Evolutionary conservation across 2,888 invertebrate genomes (phyloP).

Genomic region (Portevinia maculata): DNA sequence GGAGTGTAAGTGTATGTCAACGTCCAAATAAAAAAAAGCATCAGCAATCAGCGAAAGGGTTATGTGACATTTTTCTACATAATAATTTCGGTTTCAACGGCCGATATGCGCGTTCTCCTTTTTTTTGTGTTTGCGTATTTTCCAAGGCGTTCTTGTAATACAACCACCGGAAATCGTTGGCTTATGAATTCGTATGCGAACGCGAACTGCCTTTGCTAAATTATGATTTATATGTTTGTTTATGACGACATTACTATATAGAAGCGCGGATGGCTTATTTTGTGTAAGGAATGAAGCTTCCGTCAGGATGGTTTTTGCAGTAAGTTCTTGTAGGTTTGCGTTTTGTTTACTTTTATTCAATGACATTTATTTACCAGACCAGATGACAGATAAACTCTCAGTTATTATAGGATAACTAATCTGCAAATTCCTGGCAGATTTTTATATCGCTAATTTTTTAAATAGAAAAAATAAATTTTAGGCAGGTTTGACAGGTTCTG

Average conservation of each 20-base stretch:
- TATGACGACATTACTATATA: conserved; percentile 1
- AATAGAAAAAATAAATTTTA: too few relatives aligned
- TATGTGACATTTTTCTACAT: conserved; percentile 13
- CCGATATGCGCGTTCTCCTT: conserved; percentile 23
- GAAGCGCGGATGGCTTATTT: neutral
- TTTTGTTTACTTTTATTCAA: too few relatives aligned
- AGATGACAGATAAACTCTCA: too few relatives aligned
- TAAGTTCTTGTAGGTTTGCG: too few relatives aligned
- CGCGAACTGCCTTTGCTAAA: conserved; percentile 8
- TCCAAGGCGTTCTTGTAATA: conserved; percentile 13
- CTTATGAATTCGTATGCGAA: conserved; percentile 31
- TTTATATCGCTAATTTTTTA: too few relatives aligned
- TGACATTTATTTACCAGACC: too few relatives aligned
- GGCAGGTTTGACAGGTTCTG: too few relatives aligned
- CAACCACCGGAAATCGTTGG: conserved; percentile 53
- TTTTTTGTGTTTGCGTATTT: conserved; percentile 7
- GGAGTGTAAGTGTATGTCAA: conserved; percentile 40
- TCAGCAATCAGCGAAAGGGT: conserved; percentile 21
- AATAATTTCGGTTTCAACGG: conserved; percentile 16
- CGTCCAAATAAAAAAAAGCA: conserved; percentile 2
- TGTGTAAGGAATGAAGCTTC: neutral
- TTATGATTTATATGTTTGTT: conserved; percentile 19
- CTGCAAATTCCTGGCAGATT: too few relatives aligned
- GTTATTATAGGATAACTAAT: too few relatives aligned
- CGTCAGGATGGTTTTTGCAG: neutral